Base-by-base conservation (phyloP, 1,140 invertebrate genomes). In the Mya arenaria region DNA sequence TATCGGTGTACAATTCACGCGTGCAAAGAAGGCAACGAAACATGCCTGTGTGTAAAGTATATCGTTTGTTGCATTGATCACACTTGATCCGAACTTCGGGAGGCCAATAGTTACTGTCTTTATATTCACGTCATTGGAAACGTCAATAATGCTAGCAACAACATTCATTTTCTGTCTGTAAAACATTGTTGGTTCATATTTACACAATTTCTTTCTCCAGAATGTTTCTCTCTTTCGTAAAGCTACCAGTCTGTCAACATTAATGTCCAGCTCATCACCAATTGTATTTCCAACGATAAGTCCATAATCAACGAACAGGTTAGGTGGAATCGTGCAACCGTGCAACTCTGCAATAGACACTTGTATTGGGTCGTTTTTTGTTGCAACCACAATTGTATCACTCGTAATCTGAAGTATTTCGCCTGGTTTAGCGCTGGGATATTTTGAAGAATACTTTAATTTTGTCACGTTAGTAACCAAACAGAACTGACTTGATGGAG, bases 91-190 rank as follows among this genome's bases (percentile, higher is more conserved):
- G 17, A 68, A 8, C 1, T 37, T 44, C 6, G 77, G 83, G 23
- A 87, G 28, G n/a, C 58, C 25, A 6, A 86, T 63, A 13, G 56
- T 36, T 17, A 78, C 55, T 4, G 85, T 62, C 36, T 82, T 75
- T 19, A 85, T 44, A 5, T 80, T 75, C 10, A 86, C 37, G 6
- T 81, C 75, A 8, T 73, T 58, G 25, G 85, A 86, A 15, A 86
- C 69, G 63, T 88, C 85, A 65, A 86, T 84, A 41, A 86, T 83
- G 28, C 75, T 73, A 4, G 87, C 82, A n/a, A 88, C 82, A 15
- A 85, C 84, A 74, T 88, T 86, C 85, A 87, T 86, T 44, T 85
- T 82, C 62, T 88, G 87, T 48, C 84, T 58, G 23, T 84, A 84
- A 48, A 88, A 88, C 30, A 79, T 82, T 19, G 86, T 87, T 13